Evolutionary conservation across 2,888 invertebrate species (phyloP).

Genomic region (Blastobasis lacticolella): DNA sequence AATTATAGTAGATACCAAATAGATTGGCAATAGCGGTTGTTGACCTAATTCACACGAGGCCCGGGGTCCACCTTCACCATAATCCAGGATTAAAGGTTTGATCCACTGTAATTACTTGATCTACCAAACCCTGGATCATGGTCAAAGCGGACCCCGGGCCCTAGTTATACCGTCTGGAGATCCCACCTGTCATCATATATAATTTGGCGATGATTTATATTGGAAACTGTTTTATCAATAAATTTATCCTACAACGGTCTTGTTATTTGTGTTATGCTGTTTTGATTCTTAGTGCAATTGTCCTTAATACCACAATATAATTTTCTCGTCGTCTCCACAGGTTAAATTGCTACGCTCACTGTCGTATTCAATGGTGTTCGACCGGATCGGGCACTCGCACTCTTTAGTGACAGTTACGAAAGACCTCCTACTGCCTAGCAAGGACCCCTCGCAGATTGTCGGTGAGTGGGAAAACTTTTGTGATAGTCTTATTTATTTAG

Average conservation of each 20-base stretch:
- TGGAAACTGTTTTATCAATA: background rate
- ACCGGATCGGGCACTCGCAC: conserved; percentile 74
- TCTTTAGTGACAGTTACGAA: conserved; percentile 77
- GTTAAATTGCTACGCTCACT: conserved; percentile 21
- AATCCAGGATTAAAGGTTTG: too few species aligned
- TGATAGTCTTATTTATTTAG: background rate
- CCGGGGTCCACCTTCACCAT: too few species aligned
- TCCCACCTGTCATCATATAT: too few species aligned
- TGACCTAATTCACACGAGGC: background rate
- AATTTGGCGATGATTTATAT: too few species aligned
- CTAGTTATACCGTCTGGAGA: too few species aligned
- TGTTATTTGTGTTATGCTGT: background rate
- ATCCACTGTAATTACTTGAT: too few species aligned
- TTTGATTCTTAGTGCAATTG: background rate
- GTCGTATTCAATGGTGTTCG: conserved; percentile 38
- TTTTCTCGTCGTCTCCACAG: conserved; percentile 17
- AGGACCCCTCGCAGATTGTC: conserved; percentile 72
- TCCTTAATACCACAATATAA: background rate
- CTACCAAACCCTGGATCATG: too few species aligned
- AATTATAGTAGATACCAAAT: background rate
- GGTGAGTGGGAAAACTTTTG: conserved; percentile 41
- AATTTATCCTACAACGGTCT: background rate
- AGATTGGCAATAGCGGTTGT: background rate
- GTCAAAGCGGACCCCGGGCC: too few species aligned
- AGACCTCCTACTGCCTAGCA: conserved; percentile 67